A percentile compares a stretch with the other conserved stretches of the same genome.
phyloP scores from a whole-genome alignment of 35 echinoderm and acorn worm species.

The Stichopus chloronotus region DNA sequence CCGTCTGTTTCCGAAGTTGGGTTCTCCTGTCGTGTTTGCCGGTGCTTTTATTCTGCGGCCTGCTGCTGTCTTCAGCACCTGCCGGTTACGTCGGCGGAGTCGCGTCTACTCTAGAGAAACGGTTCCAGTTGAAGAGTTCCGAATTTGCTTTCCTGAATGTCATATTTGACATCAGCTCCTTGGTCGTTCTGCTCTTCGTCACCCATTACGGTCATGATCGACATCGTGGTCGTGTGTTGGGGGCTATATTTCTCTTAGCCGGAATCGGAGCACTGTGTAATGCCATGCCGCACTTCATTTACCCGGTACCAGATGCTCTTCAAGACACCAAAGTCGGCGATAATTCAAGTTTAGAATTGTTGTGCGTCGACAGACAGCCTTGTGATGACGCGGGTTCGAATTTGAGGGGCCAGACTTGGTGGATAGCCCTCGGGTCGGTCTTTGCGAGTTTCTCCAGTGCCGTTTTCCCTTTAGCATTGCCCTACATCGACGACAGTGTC shows the following conservation, averaged over 20 bases:
- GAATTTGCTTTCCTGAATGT: slow-evolving; percentile 64
- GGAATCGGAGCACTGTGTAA: slow-evolving; percentile 25
- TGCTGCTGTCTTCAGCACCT: background rate
- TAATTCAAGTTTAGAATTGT: background rate
- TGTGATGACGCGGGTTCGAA: background rate
- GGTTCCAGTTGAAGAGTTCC: slow-evolving; percentile 83
- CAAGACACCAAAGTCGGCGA: slow-evolving; percentile 18
- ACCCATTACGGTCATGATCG: slow-evolving; percentile 84
- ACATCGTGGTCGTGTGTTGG: slow-evolving; percentile 74
- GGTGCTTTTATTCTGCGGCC: background rate
- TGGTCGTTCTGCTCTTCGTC: slow-evolving; percentile 74
- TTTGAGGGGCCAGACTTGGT: slow-evolving; percentile 29
- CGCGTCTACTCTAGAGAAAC: slow-evolving; percentile 71
- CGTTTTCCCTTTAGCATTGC: slow-evolving; percentile 67
- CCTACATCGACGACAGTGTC: slow-evolving; percentile 83
- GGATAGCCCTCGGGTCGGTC: slow-evolving; percentile 65
- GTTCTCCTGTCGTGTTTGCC: background rate
- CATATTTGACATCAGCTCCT: slow-evolving; percentile 62
- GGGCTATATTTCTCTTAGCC: background rate
- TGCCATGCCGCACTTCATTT: slow-evolving; percentile 81
- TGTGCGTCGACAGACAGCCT: background rate
- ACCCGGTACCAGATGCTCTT: slow-evolving; percentile 59
- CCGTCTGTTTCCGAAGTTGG: background rate
- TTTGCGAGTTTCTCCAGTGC: slow-evolving; percentile 57
- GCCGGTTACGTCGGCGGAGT: slow-evolving; percentile 29